Base-by-base conservation (phyloP, 2,113 vertebrate genomes). In the Todiramphus saurophagus region DNA sequence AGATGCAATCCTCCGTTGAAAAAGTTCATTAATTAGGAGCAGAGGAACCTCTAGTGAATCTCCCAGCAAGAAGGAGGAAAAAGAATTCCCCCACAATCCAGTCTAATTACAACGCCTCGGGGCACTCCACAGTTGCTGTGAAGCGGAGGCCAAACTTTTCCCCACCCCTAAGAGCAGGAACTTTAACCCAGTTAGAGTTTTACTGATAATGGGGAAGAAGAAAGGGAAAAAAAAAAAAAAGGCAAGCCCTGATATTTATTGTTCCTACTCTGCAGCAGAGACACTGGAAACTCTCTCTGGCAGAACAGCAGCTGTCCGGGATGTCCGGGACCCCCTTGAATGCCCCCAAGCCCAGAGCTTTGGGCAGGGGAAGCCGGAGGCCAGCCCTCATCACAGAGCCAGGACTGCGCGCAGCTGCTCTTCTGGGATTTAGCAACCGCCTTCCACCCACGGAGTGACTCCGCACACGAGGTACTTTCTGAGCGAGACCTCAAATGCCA, bases 161-260 rank as follows among this genome's bases (percentile, higher is more conserved):
- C 89, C 87, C 96, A 84, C 93, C 91, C 87, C 35, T n/a, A 41
- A 33, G 77, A 94, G 69, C 48, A 87, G 43, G 93, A 97, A 96
- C 96, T 96, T 91, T 89, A 96, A 96, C 93, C 89, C 83, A 95
- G 64, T 90, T 93, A 77, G 0, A 92, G 63, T 6, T 35, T 9
- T 24, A 83, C 67, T 59, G 92, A 93, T 94, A 94, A 67, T 19
- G 27, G 8, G 19, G 2, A 16, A 19, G 50, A 21, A 13, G 50
- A 13, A 50, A 50, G 44, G 7, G 8, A 9, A 46, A 46, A 27
- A 13, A 48, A 35, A 6, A 21, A 69, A 78, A 69, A 58, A 31
- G 12, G 5, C 17, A 6, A 1, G 8, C 24, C 23, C 28, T 3
- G 9, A 35, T 75, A 81, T 13, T 83, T 27, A 15, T 67, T 75